Base-by-base conservation (phyloP, 2,888 invertebrate genomes). In the Eulithis testata region DNA sequence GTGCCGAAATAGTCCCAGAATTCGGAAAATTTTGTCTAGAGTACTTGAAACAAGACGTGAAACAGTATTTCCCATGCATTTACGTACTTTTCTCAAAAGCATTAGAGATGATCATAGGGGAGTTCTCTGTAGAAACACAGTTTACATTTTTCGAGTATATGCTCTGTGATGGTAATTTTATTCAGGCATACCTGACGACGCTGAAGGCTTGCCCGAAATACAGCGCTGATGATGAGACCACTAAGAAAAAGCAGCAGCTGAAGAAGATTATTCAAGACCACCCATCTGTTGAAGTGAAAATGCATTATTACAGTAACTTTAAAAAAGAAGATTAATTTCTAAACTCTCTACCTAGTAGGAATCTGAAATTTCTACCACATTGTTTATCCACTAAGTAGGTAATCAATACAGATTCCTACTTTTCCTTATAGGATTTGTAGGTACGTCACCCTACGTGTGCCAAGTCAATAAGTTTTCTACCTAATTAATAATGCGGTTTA, bases 271-370 rank as follows among this genome's bases (percentile, higher is more conserved):
- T 84, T 14, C 51, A 68, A 53, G 65, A 69, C 8, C 78, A 87
- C 66, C 76, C 85, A 3, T 85, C 84, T 14, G 73, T 79, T 12
- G 89, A 88, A 76, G 76, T 86, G 6, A 79, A 76, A 73, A 81
- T 84, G 79, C 82, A 86, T 73, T 84, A 75, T 63, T 75, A 74
- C 59, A 65, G 47, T 52, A 51, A 50, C 44, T 68, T 61, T 37
- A 66, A 56, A 54, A 56, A 50, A 2, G 57, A 63, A 49, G 14
- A 11, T 4, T 49, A 62, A 31, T 31, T 44, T 21, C 11, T 40
- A 4, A 8, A n/a, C 7, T 6, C 4, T 6, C 31, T 31, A 21
- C 21, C 31, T 31, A 5, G 31, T 6, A 31, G 1, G 4, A 31
- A 31, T 31, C 31, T 21, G 31, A 31, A 6, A 31, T 31, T 31